Base-by-base conservation (phyloP, 2,888 invertebrate species). In the Didymodactylos carnosus region DNA sequence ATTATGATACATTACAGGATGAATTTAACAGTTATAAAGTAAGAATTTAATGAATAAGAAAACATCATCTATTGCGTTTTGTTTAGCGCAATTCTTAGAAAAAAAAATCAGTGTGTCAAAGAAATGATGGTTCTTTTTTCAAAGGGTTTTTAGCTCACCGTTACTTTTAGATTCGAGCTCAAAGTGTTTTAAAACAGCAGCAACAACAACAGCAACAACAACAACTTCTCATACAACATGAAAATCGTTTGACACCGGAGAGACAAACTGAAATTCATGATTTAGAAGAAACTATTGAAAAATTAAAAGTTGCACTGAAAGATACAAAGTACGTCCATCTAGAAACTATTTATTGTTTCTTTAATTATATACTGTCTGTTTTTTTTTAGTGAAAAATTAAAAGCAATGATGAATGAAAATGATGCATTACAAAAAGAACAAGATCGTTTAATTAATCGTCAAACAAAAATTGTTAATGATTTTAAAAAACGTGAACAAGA, bases 181-280 rank as follows among this genome's bases (percentile, higher is more conserved):
- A 92, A 83, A 89, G 90, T 79, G 91, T 93, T 6, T 82, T 93
- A 70, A 88, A 90, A 72, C 90, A 91, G 81, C 90, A 84, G 78
- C 82, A 82, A 75, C 79, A 90, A 72, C 90, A 91, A 81, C 90
- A 84, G 78, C 82, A 82, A 75, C 79, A n/a, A n/a, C n/a, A n/a
- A n/a, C n/a, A n/a, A n/a, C n/a, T n/a, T n/a, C n/a, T 43, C 39
- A 23, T 39, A 41, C 43, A 49, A 46, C 75, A 74, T 43, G 27
- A 72, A 14, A n/a, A n/a, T 19, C 27, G 74, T 14, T n/a, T 49
- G 16, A 2, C 14, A 19, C 14, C 35, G 3, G 62, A 62, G 19
- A 62, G 35, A 62, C 62, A 62, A n/a, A 62, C 10, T 35, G 62
- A 62, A 72, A n/a, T n/a, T n/a, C n/a, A n/a, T n/a, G n/a, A n/a